Conservation (phyloP, 2,113 vertebrate genomes). For the Calyptommatus sinebrachiatus region DNA sequence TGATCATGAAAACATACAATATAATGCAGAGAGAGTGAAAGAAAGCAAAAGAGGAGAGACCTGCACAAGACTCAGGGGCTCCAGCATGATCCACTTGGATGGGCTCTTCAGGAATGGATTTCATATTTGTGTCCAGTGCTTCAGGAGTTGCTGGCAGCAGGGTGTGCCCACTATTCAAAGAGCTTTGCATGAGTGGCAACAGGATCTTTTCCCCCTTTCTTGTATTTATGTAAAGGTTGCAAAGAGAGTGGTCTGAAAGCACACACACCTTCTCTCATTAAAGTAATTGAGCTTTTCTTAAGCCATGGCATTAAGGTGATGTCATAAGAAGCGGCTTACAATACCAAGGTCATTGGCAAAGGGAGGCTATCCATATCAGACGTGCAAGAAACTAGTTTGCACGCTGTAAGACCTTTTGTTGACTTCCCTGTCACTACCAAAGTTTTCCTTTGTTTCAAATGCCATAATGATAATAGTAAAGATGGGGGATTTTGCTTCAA, state of each 20-base stretch:
- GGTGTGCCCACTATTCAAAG: conserved; percentile 36
- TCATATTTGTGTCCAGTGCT: conserved; percentile 50
- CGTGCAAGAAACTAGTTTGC: conserved; percentile 23
- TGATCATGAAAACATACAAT: not conserved
- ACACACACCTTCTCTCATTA: conserved; percentile 29
- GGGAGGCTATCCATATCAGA: conserved; percentile 39
- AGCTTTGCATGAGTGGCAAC: conserved; percentile 55
- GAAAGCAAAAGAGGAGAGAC: conserved; percentile 45
- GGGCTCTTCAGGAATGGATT: conserved; percentile 60
- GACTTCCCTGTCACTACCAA: not conserved
- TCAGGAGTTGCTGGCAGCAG: conserved; percentile 38
- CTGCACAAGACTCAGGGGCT: conserved; percentile 61
- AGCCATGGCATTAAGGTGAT: conserved; percentile 65
- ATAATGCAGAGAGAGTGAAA: conserved; percentile 22
- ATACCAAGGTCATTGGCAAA: conserved; percentile 63
- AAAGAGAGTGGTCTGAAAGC: conserved; percentile 37
- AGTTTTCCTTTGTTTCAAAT: not conserved
- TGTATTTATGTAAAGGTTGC: conserved; percentile 58
- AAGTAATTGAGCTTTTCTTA: conserved; percentile 55
- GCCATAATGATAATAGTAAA: not conserved
- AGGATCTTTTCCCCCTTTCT: conserved; percentile 37
- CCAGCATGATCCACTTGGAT: conserved; percentile 48
- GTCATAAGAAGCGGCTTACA: conserved; percentile 67
- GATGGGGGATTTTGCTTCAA: conserved; percentile 3
- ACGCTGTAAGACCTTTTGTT: conserved; percentile 2